Conservation (phyloP, 2,113 vertebrate genomes). For the Sigmodon hispidus region DNA sequence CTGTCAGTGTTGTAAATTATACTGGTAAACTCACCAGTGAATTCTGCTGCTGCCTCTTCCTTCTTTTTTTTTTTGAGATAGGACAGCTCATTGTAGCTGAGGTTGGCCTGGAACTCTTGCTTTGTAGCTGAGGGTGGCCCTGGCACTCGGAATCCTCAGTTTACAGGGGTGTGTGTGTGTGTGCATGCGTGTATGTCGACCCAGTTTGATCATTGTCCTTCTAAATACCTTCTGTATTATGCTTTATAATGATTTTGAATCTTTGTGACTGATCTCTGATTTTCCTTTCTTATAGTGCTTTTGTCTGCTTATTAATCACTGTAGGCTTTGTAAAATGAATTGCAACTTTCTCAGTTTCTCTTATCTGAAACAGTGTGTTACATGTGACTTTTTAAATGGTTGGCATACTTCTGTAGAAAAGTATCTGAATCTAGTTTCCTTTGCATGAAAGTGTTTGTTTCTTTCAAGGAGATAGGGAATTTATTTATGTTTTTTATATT, state of each 20-base stretch:
- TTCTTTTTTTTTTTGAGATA: not conserved
- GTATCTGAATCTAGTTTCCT: not conserved
- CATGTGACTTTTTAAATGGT: not conserved
- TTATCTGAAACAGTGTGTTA: not conserved
- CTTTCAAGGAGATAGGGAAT: not conserved
- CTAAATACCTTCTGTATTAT: not conserved
- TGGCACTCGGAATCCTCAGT: not conserved
- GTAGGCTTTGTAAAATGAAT: not conserved
- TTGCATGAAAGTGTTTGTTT: not conserved
- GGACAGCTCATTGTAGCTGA: not conserved
- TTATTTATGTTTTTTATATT: not conserved
- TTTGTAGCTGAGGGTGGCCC: not conserved
- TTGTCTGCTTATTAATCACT: not conserved
- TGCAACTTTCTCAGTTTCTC: not conserved
- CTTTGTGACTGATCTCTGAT: not conserved
- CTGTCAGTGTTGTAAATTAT: slow-evolving; percentile 31
- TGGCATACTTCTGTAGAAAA: not conserved
- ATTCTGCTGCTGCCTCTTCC: not conserved
- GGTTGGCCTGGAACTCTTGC: not conserved
- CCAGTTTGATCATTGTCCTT: not conserved
- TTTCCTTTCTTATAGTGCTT: not conserved
- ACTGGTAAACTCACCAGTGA: not conserved
- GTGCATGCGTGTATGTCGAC: not conserved
- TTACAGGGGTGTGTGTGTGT: not conserved
- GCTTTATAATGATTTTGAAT: not conserved